Evolutionary conservation across 2,113 vertebrate genomes (phyloP).

Genomic region (Nothoprocta perdicaria): DNA sequence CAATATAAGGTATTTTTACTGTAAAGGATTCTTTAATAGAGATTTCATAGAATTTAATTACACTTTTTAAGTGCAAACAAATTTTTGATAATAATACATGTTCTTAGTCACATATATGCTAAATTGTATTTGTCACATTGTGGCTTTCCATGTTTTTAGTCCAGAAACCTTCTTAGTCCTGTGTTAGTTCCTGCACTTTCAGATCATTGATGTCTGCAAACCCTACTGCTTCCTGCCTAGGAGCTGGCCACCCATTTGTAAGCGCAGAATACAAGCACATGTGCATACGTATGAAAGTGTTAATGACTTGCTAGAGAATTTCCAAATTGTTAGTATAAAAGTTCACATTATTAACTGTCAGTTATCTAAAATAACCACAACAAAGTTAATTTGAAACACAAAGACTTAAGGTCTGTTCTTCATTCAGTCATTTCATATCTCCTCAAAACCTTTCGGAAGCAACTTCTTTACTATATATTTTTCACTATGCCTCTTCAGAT

Average conservation of each 20-base stretch:
- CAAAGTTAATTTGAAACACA: neutral
- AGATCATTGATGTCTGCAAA: neutral
- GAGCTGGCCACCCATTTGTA: neutral
- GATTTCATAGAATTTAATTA: neutral
- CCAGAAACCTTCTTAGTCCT: neutral
- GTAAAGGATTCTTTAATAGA: neutral
- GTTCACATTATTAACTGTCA: neutral
- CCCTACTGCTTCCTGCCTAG: neutral
- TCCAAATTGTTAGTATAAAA: neutral
- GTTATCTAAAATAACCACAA: neutral
- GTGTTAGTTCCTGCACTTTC: neutral
- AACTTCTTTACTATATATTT: neutral
- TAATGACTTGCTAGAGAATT: neutral
- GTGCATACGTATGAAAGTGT: neutral
- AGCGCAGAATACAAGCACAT: neutral
- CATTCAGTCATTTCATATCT: neutral
- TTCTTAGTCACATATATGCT: neutral
- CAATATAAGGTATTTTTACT: neutral
- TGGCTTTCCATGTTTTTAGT: neutral
- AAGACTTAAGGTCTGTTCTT: neutral
- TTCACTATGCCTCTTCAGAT: neutral
- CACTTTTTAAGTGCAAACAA: neutral
- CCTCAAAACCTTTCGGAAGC: neutral
- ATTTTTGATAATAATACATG: neutral
- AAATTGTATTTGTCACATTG: neutral